Conservation (phyloP, 1,140 invertebrate species). For the Lepidotrigona ventralis region DNA sequence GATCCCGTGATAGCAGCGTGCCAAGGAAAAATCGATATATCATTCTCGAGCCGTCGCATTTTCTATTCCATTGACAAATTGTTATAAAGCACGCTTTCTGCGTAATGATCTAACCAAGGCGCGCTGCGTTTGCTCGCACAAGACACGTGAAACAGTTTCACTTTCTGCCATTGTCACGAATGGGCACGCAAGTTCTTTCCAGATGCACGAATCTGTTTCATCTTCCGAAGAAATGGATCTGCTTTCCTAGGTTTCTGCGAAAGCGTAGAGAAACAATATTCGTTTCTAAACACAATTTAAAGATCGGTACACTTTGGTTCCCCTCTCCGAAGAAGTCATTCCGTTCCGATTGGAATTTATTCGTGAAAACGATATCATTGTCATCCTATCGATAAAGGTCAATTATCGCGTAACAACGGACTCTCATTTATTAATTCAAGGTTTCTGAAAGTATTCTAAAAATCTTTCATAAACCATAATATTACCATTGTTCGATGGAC, state of each 20-base stretch:
- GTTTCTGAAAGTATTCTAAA: background rate
- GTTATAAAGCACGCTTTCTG: conserved; percentile 56
- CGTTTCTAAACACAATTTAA: background rate
- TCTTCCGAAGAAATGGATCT: background rate
- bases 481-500: background rate
- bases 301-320: conserved; percentile 6
- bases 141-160: conserved; percentile 53
- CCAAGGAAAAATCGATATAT: conserved; percentile 17
- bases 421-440: background rate
- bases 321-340: background rate
- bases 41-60: conserved; percentile 35
- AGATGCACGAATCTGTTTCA: background rate
- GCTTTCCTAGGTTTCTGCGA: background rate
- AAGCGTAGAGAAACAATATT: background rate
- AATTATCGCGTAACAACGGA: background rate
- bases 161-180: conserved; percentile 53
- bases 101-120: conserved; percentile 42
- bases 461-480: background rate
- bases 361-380: background rate
- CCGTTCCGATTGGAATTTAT: background rate
- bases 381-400: no score
- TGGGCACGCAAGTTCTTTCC: background rate
- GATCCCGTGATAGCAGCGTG: background rate
- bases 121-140: background rate
- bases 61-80: conserved; percentile 51